Conservation (phyloP, 1,140 invertebrate genomes). For the Formica selysi region DNA sequence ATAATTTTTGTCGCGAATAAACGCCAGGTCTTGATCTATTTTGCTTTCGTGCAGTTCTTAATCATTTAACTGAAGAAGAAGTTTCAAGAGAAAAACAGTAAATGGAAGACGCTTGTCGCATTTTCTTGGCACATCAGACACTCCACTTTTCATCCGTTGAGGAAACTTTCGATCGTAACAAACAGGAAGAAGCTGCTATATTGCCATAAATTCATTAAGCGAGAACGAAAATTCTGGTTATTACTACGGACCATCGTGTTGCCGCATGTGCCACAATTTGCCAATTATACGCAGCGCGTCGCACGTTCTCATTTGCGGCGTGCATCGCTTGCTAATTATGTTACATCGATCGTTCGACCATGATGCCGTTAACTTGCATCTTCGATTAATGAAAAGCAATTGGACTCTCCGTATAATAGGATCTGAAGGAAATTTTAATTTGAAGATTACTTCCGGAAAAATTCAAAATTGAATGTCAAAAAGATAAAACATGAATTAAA, state of each 20-base stretch:
- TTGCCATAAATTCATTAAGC: constrained; percentile 4
- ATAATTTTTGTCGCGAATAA: not conserved
- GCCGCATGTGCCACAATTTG: constrained; percentile 50
- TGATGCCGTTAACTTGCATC: constrained; percentile 6
- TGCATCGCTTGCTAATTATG: constrained; percentile 51
- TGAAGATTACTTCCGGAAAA: not conserved
- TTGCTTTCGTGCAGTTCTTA: not conserved
- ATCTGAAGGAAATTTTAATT: not conserved
- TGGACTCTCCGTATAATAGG: not conserved
- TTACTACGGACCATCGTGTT: not conserved
- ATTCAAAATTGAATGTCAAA: too few species aligned
- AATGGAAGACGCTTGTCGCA: constrained; percentile 4
- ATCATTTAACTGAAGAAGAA: constrained; percentile 8
- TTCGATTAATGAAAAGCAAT: constrained; percentile 8
- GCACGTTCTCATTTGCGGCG: constrained; percentile 36
- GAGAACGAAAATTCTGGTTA: constrained; percentile 47
- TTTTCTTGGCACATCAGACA: not conserved
- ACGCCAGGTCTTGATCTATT: not conserved
- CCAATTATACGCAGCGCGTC: constrained; percentile 48
- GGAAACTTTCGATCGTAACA: constrained; percentile 32
- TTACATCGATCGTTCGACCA: constrained; percentile 43
- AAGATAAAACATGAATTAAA: not conserved
- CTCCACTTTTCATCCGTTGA: not conserved
- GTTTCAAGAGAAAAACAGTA: constrained; percentile 22
- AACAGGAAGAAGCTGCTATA: not conserved